Evolutionary conservation across 2,888 invertebrate species (phyloP).

Genomic region (Archaeoteleia sp.): DNA sequence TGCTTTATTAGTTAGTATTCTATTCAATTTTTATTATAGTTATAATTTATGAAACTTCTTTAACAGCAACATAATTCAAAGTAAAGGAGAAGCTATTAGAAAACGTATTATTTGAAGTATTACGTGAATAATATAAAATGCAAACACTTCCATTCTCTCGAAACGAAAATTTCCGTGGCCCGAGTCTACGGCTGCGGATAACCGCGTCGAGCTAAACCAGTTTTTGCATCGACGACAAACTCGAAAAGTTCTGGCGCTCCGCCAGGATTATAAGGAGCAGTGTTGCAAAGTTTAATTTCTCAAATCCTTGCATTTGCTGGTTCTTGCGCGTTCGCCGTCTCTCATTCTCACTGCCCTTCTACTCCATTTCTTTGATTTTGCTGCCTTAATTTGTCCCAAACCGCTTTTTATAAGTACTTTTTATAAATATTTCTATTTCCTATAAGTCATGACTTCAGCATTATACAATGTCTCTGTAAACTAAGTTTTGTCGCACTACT

Average conservation of each 20-base stretch:
- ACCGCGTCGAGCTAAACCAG: slow-evolving; percentile 45
- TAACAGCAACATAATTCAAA: neutral
- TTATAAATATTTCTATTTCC: slow-evolving; percentile 25
- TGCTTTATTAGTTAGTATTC: too few relatives aligned
- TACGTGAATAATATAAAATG: slow-evolving; percentile 25
- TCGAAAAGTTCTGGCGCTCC: slow-evolving; percentile 63
- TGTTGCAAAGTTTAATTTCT: slow-evolving; percentile 69
- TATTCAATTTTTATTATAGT: too few relatives aligned
- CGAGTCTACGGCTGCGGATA: slow-evolving; percentile 41
- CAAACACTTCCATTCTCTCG: slow-evolving; percentile 16
- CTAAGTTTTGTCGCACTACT: too few relatives aligned
- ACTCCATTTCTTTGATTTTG: slow-evolving; percentile 14
- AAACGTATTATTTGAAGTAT: neutral
- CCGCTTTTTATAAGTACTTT: slow-evolving; percentile 48
- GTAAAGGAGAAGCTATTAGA: slow-evolving; percentile 5
- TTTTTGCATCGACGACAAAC: slow-evolving; percentile 52
- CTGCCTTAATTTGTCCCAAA: slow-evolving; percentile 38
- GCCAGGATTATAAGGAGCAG: slow-evolving; percentile 68
- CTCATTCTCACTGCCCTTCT: slow-evolving; percentile 20
- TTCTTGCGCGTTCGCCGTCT: slow-evolving; percentile 21
- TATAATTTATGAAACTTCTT: too few relatives aligned
- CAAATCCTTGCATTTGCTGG: slow-evolving; percentile 55
- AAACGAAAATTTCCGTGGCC: slow-evolving; percentile 32
- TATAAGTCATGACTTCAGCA: slow-evolving; percentile 1
- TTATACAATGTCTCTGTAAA: too few relatives aligned